Evolutionary conservation across 2,888 invertebrate genomes (phyloP).

Genomic region (Parapristionchus giblindavisi): DNA sequence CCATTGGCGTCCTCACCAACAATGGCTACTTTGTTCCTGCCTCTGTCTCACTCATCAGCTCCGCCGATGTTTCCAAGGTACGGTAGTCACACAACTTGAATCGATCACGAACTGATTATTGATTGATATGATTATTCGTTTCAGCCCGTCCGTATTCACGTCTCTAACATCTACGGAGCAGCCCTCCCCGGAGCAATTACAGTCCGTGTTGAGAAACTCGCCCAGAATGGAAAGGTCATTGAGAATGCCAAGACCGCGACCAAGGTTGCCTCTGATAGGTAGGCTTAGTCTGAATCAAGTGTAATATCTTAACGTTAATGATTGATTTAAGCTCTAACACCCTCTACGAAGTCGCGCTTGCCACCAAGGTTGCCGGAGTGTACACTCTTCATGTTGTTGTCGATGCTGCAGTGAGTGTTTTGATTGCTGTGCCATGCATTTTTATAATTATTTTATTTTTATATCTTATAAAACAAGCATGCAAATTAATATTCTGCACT

Average conservation of each 20-base stretch:
- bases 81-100: background rate
- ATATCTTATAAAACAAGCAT: background rate
- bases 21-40: slow-evolving; percentile 82
- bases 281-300: background rate
- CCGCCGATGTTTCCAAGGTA: slow-evolving; percentile 33
- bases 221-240: background rate
- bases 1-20: slow-evolving; percentile 79
- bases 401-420: slow-evolving; percentile 17
- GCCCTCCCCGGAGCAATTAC: slow-evolving; percentile 27
- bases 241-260: slow-evolving; percentile 21
- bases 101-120: background rate
- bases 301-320: background rate
- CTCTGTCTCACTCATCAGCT: slow-evolving; percentile 10
- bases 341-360: slow-evolving; percentile 22
- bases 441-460: no score
- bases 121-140: background rate
- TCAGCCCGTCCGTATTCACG: slow-evolving; percentile 35
- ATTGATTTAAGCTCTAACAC: slow-evolving; percentile 22
- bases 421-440: no score
- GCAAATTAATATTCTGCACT: background rate
- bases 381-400: slow-evolving; percentile 25
- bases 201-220: slow-evolving; percentile 30
- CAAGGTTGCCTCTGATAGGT: slow-evolving; percentile 30
- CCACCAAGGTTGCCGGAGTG: slow-evolving; percentile 19
- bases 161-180: slow-evolving; percentile 22